Evolutionary conservation across 2,797 vertebrate species (phyloP).

Genomic region (Phalloptychus januarius): DNA sequence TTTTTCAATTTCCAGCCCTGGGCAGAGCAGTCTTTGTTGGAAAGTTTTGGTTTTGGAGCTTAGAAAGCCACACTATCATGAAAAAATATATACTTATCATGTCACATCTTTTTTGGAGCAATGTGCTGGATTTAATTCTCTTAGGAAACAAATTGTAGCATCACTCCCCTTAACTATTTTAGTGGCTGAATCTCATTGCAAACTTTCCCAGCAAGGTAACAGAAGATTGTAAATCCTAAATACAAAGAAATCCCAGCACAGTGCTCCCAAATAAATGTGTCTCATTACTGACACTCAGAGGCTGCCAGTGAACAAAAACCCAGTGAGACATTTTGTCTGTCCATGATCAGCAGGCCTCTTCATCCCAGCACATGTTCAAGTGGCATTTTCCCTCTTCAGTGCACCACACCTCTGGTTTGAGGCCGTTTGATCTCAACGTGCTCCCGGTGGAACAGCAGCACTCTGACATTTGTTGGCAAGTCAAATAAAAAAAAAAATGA

Average conservation of each 20-base stretch:
- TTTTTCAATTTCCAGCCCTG: no score
- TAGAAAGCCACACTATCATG: no score
- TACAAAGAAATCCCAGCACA: background rate
- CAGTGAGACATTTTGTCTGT: constrained; percentile 17
- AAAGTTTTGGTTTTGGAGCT: no score
- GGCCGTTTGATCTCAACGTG: constrained; percentile 60
- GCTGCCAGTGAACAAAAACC: background rate
- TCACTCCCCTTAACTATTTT: constrained; percentile 1
- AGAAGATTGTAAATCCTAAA: background rate
- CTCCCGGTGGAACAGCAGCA: constrained; percentile 46
- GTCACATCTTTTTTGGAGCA: constrained; percentile 7
- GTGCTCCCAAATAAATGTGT: background rate
- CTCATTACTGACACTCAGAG: background rate
- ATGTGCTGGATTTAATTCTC: constrained; percentile 3
- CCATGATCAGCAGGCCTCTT: constrained; percentile 38
- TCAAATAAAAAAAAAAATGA: constrained; percentile 18
- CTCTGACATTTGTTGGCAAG: constrained; percentile 59
- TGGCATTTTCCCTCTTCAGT: constrained; percentile 43
- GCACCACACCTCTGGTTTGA: constrained; percentile 50
- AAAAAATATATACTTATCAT: constrained; percentile 31
- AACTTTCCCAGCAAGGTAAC: background rate
- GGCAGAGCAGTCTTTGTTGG: no score
- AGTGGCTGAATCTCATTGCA: no score
- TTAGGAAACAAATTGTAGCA: background rate
- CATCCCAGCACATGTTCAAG: constrained; percentile 39